These are phyloP conservation scores for Amorpha juglandis DNA, from an alignment of 2,888 invertebrate species.

Conservation along the genomic window DNA sequence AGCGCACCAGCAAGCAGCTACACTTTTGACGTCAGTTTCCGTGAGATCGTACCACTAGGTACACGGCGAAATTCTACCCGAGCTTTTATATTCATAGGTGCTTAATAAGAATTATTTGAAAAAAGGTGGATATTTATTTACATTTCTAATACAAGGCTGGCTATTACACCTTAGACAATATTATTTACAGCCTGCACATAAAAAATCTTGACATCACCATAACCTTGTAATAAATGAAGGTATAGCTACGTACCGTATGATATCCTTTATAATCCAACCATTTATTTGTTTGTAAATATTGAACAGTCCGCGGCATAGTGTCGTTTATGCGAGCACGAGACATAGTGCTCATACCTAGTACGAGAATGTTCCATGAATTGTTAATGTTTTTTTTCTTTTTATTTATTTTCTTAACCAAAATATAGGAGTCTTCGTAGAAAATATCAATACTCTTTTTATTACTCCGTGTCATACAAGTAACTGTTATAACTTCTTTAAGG, in stretches of 20 bases:
- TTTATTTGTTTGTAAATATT: conserved; percentile 86
- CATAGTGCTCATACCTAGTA: conserved; percentile 93
- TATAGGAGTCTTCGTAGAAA: conserved; percentile 43
- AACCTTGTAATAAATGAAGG: background rate
- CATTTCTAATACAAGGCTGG: too few species aligned
- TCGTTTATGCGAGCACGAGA: conserved; percentile 90
- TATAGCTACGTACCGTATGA: conserved; percentile 71
- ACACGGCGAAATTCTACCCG: too few species aligned
- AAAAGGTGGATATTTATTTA: too few species aligned
- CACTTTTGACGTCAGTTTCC: too few species aligned
- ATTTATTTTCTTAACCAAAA: conserved; percentile 49
- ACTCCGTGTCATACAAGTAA: conserved; percentile 45
- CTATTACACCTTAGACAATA: too few species aligned
- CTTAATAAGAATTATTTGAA: too few species aligned
- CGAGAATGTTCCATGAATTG: conserved; percentile 82
- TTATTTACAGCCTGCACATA: too few species aligned
- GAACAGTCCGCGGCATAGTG: conserved; percentile 89
- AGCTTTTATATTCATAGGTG: too few species aligned
- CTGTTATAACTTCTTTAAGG: conserved; percentile 54
- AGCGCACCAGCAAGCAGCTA: too few species aligned
- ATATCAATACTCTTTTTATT: conserved; percentile 30
- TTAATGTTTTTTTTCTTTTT: conserved; percentile 19
- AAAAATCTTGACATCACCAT: too few species aligned
- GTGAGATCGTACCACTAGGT: too few species aligned
- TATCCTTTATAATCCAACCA: conserved; percentile 91